Evolutionary conservation across 2,888 invertebrate species (phyloP).

Genomic region (Drosophila subsilvestris): DNA sequence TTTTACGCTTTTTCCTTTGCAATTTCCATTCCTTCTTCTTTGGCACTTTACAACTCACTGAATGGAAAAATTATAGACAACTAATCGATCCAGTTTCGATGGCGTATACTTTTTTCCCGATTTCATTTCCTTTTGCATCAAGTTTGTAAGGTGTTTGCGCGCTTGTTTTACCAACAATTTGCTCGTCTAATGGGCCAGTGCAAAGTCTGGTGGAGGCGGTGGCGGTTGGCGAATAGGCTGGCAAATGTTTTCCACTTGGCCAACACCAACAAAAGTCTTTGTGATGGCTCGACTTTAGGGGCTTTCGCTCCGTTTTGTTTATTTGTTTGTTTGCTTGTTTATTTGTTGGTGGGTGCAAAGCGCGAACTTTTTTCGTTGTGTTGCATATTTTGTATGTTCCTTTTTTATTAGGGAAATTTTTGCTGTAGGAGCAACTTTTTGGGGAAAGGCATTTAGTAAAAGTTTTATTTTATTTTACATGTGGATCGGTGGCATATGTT

Average conservation of each 20-base stretch:
- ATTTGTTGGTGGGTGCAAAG: slow-evolving; percentile 57
- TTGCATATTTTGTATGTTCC: slow-evolving; percentile 36
- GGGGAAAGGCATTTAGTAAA: slow-evolving; percentile 56
- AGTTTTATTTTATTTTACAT: slow-evolving; percentile 50
- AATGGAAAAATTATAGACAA: slow-evolving; percentile 82
- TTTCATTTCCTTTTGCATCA: slow-evolving; percentile 27
- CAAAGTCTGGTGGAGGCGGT: neutral
- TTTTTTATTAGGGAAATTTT: slow-evolving; percentile 23
- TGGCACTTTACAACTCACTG: slow-evolving; percentile 75
- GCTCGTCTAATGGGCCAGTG: slow-evolving; percentile 65
- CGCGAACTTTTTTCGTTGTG: slow-evolving; percentile 57
- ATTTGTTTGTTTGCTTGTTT: slow-evolving; percentile 35
- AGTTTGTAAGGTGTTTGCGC: slow-evolving; percentile 77
- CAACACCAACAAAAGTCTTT: slow-evolving; percentile 62
- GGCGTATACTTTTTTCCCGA: slow-evolving; percentile 19
- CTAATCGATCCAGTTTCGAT: slow-evolving; percentile 73
- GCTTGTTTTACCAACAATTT: slow-evolving; percentile 83
- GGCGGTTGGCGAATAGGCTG: slow-evolving; percentile 47
- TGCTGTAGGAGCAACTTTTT: slow-evolving; percentile 59
- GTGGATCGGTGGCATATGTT: slow-evolving; percentile 49
- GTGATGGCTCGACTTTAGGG: slow-evolving; percentile 40
- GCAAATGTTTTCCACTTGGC: slow-evolving; percentile 75
- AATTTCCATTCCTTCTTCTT: slow-evolving; percentile 8
- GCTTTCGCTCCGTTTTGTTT: slow-evolving; percentile 45
- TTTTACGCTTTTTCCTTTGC: neutral